Conservation (phyloP, 2,888 invertebrate species). For the Horisme vitalbata region DNA sequence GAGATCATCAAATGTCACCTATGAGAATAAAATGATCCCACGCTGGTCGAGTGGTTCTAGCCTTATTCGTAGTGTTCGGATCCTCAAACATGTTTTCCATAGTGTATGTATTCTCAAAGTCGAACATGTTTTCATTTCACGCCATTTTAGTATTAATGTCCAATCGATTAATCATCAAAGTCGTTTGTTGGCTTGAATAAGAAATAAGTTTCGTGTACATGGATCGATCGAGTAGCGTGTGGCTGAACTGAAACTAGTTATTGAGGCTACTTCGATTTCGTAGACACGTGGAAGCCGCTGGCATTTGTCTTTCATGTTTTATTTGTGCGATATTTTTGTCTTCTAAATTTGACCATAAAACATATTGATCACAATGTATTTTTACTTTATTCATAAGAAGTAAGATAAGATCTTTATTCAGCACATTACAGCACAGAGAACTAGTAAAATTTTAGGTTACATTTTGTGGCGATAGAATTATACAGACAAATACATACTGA, state of each 20-base stretch:
- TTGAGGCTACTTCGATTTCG: constrained; percentile 26
- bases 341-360: constrained; percentile 6
- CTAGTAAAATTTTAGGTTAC: no score
- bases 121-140: constrained; percentile 8
- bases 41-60: constrained; percentile 6
- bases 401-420: no score
- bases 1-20: constrained; percentile 18
- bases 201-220: constrained; percentile 18
- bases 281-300: constrained; percentile 24
- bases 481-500: no score
- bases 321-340: constrained; percentile 12
- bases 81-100: no score
- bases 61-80: background rate
- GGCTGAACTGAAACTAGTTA: constrained; percentile 24
- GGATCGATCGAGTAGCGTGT: constrained; percentile 26
- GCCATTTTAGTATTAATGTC: constrained; percentile 3
- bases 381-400: background rate
- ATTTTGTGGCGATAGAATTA: no score
- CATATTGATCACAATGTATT: background rate
- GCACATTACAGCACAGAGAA: no score
- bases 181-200: no score
- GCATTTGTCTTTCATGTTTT: constrained; percentile 7
- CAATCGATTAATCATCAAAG: background rate
- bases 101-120: no score
- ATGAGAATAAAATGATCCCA: constrained; percentile 11